A percentile compares a stretch with the other conserved stretches of the same genome.
phyloP scores from a whole-genome alignment of 2,113 vertebrate species.

The Platysternon megacephalum region DNA sequence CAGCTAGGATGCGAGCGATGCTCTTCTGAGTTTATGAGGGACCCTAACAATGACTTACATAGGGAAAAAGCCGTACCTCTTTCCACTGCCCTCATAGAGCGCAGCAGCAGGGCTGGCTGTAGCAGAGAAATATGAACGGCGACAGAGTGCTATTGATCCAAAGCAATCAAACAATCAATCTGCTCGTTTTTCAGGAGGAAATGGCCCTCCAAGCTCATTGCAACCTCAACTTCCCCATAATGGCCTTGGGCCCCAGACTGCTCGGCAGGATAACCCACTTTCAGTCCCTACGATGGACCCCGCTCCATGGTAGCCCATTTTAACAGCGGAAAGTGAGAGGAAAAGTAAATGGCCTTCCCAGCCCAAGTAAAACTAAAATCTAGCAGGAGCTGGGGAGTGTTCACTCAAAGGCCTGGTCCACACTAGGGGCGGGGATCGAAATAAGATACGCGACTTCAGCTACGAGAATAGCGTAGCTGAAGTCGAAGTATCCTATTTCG shows the following conservation, averaged over 20 bases:
- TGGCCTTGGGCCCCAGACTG: neutral
- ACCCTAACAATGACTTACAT: neutral
- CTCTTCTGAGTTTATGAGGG: accelerated
- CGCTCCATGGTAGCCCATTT: neutral
- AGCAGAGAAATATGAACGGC: neutral
- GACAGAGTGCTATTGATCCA: neutral
- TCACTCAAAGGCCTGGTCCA: accelerated
- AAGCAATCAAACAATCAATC: neutral
- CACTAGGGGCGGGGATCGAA: no score
- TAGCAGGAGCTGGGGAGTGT: neutral
- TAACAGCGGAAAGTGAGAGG: neutral
- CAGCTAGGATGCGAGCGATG: neutral
- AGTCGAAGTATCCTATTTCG: no score
- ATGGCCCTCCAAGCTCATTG: neutral
- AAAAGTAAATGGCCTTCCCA: neutral
- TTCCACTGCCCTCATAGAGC: accelerated
- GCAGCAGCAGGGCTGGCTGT: neutral
- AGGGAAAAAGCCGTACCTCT: accelerated
- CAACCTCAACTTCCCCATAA: neutral
- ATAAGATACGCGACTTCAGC: no score
- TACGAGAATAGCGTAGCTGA: no score
- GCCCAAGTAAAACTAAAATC: accelerated
- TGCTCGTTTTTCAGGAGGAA: neutral
- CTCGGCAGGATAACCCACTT: neutral
- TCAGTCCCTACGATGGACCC: accelerated